Percentiles rank a stretch among this genome's conserved stretches.
phyloP scores from a whole-genome alignment of 2,888 invertebrate genomes.

The Drosophila mettleri region DNA sequence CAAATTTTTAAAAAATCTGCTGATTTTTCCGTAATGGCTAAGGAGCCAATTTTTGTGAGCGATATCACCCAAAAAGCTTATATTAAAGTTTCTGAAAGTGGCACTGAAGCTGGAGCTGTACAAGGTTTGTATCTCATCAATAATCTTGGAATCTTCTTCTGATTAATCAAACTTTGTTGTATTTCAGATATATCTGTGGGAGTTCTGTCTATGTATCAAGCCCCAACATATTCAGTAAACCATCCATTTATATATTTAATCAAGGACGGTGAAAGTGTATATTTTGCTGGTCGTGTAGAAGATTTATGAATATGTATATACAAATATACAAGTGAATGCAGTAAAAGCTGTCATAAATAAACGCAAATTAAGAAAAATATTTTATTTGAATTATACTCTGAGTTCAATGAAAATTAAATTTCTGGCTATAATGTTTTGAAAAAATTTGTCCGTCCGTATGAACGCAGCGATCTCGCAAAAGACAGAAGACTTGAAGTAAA shows the following conservation, averaged over 20 bases:
- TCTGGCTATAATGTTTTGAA: too few species aligned
- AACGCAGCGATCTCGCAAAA: too few species aligned
- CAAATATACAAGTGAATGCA: too few species aligned
- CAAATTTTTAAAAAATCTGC: neutral
- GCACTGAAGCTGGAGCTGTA: neutral
- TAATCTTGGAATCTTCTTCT: neutral
- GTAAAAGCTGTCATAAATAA: too few species aligned
- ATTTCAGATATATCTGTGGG: neutral
- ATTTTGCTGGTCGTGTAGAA: neutral
- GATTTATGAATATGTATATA: too few species aligned
- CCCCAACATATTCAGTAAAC: neutral
- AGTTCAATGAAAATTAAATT: too few species aligned
- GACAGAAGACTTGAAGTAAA: too few species aligned
- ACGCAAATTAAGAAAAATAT: too few species aligned
- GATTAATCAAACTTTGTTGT: neutral
- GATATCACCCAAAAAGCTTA: neutral
- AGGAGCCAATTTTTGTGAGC: neutral
- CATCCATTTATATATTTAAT: constrained; percentile 1
- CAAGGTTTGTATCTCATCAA: neutral
- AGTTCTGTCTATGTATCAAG: accelerated
- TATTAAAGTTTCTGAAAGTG: neutral
- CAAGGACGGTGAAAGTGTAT: accelerated
- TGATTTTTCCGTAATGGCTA: neutral
- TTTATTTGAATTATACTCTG: too few species aligned
- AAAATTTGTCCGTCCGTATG: too few species aligned